A percentile compares a stretch with the other conserved stretches of the same genome.
Evolutionary conservation across 2,888 invertebrate genomes (phyloP).

Genomic region (Ophion obscuratus): DNA sequence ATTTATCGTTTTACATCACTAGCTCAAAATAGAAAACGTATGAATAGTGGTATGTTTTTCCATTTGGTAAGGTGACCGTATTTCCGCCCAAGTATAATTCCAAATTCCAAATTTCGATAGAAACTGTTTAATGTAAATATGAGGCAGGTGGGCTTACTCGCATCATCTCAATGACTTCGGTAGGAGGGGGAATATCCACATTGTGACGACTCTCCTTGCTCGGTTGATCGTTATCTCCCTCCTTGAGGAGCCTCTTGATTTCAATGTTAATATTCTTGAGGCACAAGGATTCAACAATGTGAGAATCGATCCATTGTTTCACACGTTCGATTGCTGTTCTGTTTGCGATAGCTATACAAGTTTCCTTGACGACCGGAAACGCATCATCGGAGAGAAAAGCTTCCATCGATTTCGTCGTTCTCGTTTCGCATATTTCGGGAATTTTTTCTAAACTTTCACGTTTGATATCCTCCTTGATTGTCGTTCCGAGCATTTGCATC

Average conservation of each 20-base stretch:
- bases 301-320: slow-evolving; percentile 86
- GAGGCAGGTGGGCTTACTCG: slow-evolving; percentile 72
- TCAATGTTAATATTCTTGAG: slow-evolving; percentile 76
- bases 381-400: slow-evolving; percentile 86
- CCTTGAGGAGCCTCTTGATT: slow-evolving; percentile 31
- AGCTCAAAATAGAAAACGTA: too few relatives aligned
- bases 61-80: too few relatives aligned
- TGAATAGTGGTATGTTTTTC: too few relatives aligned
- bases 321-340: slow-evolving; percentile 85
- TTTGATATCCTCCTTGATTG: slow-evolving; percentile 71
- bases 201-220: slow-evolving; percentile 72
- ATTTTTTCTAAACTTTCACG: slow-evolving; percentile 74
- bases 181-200: slow-evolving; percentile 74
- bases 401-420: slow-evolving; percentile 79
- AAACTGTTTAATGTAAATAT: background rate
- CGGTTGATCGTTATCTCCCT: slow-evolving; percentile 44
- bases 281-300: slow-evolving; percentile 79
- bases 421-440: slow-evolving; percentile 74
- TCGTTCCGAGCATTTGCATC: slow-evolving; percentile 43
- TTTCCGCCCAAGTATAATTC: too few relatives aligned
- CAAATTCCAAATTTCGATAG: background rate
- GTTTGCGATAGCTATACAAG: slow-evolving; percentile 85
- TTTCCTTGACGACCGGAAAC: slow-evolving; percentile 84
- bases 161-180: slow-evolving; percentile 73
- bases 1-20: too few relatives aligned